Evolutionary conservation across 1,140 invertebrate genomes (phyloP), one percentile per base, ranked within the genome.

Genomic region (Aricia agestis): DNA sequence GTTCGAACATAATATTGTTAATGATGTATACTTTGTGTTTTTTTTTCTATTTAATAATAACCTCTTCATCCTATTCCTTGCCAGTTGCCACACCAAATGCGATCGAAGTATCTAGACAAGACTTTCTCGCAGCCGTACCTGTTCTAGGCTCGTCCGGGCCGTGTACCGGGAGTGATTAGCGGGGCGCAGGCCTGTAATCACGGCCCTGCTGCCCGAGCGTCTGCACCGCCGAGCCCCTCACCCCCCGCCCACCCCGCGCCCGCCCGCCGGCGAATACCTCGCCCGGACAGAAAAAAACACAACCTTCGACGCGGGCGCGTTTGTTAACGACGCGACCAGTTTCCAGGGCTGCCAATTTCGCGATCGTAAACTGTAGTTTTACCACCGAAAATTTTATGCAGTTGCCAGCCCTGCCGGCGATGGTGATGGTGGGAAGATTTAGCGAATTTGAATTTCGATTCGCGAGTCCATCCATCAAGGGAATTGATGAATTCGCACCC

Each of bases 381-480:
- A 11, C 15, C 3, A 19, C 2, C 17, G 18, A 65, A 42, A 18
- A 19, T 17, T 57, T 59, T 31, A 52, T 13, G 6, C 31, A 10
- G 77, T 86, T 87, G 45, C 10, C 45, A 13, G 45, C 45, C 45
- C 45, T 52, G 45, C 11, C 45, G 36, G 2, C 36, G 2, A 81
- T 86, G 82, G 82, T 78, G 80, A 78, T 79, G 73, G 82, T 89
- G 89, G 86, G 89, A 90, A 91, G 87, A 89, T 87, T 91, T 91
- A 88, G 89, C 89, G 85, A 90, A 91, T 91, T 91, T 89, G 85
- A 91, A 88, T 90, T 89, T 87, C 82, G 85, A 90, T 88, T 74
- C 84, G 80, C 82, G 78, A 83, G 79, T 82, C 81, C 88, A 89
- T 91, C 86, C 89, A 91, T 91, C 89, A 89, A 78, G 73, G 75